Base-by-base conservation (phyloP, 2,888 invertebrate species). In the Plagodis dolabraria region DNA sequence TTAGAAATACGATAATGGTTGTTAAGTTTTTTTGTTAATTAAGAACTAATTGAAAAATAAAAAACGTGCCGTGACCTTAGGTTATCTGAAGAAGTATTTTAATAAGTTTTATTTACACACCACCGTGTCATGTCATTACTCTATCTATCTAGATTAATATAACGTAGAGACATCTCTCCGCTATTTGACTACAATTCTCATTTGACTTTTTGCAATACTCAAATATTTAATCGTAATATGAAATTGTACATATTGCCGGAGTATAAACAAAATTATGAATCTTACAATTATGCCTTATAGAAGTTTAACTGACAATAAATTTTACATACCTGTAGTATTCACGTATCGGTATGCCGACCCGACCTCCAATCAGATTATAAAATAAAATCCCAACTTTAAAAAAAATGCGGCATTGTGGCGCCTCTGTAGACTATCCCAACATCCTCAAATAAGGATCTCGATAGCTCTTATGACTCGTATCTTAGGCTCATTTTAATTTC, bases 401-500 rank as follows among this genome's bases (percentile, higher is more conserved):
- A 47, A 84, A 89, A 89, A 86, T 79, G 76, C 83, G 82, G 79
- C 82, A 77, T 72, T 73, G 81, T 86, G 92, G 92, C 92, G 92
- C 92, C 91, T 88, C 76, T 72, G 76, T 68, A 70, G 76, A 72
- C 66, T 75, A 67, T 71, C 64, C 60, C 55, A 65, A 66, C 65
- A 66, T 45, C 53, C 22, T 35, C 60, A 42, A 53, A 40, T 35
- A 49, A 59, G 60, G 59, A 56, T 22, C 61, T 46, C 45, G 51
- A 12, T n/a, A 9, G 46, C 22, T 53, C 56, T 56, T 38, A 60
- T 49, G 50, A 9, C 46, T 65, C 68, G 75, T 80, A 79, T 4
- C 9, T 57, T 10, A 64, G 70, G 76, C 67, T 48, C 46, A 71
- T 63, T 77, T 74, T 80, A 33, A 35, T 40, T 48, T 38, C 22